phyloP scores from a whole-genome alignment of 2,888 invertebrate species.

The Megamerina dolium region DNA sequence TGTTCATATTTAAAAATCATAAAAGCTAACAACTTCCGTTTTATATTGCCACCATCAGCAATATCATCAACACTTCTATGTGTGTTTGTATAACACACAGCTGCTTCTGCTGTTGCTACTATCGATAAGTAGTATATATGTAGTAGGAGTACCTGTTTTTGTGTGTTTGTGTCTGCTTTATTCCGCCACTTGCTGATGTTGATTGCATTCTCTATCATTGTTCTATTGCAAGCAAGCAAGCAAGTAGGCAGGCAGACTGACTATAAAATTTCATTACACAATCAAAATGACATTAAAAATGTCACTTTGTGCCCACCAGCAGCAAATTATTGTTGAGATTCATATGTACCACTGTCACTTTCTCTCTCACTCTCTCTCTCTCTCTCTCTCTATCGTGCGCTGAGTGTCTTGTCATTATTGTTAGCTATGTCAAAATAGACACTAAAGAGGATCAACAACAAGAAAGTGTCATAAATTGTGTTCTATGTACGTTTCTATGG shows the following conservation, averaged over 20 bases:
- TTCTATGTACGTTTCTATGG: too few relatives aligned
- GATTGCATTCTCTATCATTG: too few relatives aligned
- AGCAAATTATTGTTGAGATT: conserved; percentile 16
- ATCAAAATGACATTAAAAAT: conserved; percentile 35
- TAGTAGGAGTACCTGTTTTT: conserved; percentile 21
- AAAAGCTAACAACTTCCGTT: conserved; percentile 31
- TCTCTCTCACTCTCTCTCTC: too few relatives aligned
- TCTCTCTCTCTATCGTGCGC: neutral
- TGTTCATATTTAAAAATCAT: too few relatives aligned
- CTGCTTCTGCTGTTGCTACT: neutral
- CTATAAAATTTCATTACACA: conserved; percentile 34
- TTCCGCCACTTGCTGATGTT: conserved; percentile 24
- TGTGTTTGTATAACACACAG: too few relatives aligned
- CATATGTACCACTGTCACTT: too few relatives aligned
- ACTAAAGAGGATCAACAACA: conserved; percentile 9
- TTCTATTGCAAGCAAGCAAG: conserved; percentile 22
- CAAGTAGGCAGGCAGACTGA: too few relatives aligned
- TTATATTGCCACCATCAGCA: conserved; percentile 4
- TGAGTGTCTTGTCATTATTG: conserved; percentile 21
- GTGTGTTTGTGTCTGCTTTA: neutral
- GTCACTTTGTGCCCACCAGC: conserved; percentile 17
- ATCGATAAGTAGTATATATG: too few relatives aligned
- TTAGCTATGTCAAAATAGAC: conserved; percentile 35
- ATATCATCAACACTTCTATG: too few relatives aligned
- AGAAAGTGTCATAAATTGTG: conserved; percentile 11